These are phyloP conservation scores for Alitta virens DNA, from an alignment of 2,888 invertebrate species.

Conservation along the genomic window DNA sequence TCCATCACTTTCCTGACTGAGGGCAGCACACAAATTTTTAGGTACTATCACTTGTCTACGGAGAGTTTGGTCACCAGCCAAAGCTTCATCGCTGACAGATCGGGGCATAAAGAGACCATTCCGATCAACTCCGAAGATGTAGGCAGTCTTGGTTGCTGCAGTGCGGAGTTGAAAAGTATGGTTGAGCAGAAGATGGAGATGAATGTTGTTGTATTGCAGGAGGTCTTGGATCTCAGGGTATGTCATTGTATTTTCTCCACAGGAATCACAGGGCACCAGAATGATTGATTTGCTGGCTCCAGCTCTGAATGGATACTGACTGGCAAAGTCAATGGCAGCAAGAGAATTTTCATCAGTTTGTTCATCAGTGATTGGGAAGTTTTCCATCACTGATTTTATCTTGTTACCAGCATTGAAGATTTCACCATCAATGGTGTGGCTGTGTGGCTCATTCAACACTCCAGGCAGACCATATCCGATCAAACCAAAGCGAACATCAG, in stretches of 20 bases:
- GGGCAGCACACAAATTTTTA: conserved; percentile 64
- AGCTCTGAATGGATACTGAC: conserved; percentile 73
- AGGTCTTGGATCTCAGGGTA: conserved; percentile 24
- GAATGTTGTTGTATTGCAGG: conserved; percentile 22
- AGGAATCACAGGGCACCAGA: conserved; percentile 76
- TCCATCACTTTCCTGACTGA: conserved; percentile 68
- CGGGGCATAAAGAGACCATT: conserved; percentile 76
- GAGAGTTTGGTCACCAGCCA: conserved; percentile 72
- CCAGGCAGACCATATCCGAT: conserved; percentile 73
- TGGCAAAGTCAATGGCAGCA: conserved; percentile 66
- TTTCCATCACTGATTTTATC: conserved; percentile 17
- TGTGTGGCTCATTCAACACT: conserved; percentile 65
- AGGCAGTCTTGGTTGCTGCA: conserved; percentile 18
- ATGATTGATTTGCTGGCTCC: conserved; percentile 82
- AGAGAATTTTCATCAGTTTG: conserved; percentile 42
- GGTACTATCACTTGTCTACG: conserved; percentile 38
- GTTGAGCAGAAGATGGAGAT: conserved; percentile 25
- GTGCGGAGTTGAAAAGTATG: conserved; percentile 23
- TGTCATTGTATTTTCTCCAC: conserved; percentile 59
- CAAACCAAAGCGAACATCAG: conserved; percentile 68
- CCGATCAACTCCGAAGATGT: conserved; percentile 42
- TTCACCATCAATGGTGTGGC: conserved; percentile 64
- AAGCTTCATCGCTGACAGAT: conserved; percentile 63
- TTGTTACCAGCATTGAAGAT: conserved; percentile 35
- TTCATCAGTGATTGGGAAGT: conserved; percentile 1